phyloP scores from a whole-genome alignment of 1,140 invertebrate genomes.

The Glossosoma conforme region DNA sequence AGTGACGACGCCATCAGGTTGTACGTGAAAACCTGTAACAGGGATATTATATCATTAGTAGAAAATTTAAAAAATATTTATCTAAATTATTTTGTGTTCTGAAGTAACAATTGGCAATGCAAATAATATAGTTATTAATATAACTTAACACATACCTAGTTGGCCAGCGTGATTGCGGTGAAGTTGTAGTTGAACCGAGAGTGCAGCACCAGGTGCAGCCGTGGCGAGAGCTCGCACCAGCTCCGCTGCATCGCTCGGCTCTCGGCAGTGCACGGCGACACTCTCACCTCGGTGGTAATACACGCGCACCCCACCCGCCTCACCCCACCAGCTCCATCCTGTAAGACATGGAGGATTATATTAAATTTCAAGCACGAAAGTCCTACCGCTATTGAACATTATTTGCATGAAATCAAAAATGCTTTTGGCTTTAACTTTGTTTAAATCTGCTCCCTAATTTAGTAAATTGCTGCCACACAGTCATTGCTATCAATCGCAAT shows the following conservation, averaged over 20 bases:
- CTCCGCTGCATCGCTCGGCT: constrained; percentile 61
- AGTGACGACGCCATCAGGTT: constrained; percentile 91
- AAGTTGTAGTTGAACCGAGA: constrained; percentile 40
- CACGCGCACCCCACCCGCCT: constrained; percentile 56
- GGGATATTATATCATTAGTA: background rate
- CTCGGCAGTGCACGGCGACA: constrained; percentile 65
- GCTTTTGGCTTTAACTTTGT: too few species aligned
- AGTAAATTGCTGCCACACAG: too few species aligned
- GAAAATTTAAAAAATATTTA: background rate
- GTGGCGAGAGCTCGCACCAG: constrained; percentile 38
- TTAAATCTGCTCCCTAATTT: too few species aligned
- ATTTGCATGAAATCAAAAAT: too few species aligned
- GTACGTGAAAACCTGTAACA: constrained; percentile 82
- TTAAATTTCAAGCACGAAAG: too few species aligned
- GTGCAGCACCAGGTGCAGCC: constrained; percentile 54
- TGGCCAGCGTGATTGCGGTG: constrained; percentile 75
- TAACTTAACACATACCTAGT: constrained; percentile 46
- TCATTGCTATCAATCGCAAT: too few species aligned
- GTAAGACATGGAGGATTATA: too few species aligned
- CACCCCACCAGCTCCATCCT: constrained; percentile 42
- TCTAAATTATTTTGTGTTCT: background rate
- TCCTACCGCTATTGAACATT: too few species aligned
- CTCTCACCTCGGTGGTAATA: constrained; percentile 84
- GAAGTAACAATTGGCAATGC: background rate
- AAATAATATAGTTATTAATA: background rate